phyloP scores from a whole-genome alignment of 2,888 invertebrate genomes.

The Drosophila subsilvestris region DNA sequence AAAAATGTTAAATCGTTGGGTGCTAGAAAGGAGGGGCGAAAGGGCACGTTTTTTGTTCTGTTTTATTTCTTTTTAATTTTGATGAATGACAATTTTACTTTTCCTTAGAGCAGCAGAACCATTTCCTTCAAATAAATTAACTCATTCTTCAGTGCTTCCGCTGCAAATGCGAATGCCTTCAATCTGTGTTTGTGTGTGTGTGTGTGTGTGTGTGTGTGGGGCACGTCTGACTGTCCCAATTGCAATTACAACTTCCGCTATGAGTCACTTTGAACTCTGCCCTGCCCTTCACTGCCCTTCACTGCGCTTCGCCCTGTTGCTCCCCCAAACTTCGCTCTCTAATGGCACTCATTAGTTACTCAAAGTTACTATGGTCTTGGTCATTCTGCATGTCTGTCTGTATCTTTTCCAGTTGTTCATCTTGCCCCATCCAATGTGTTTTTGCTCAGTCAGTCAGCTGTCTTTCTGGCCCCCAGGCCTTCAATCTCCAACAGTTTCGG shows the following conservation, averaged over 20 bases:
- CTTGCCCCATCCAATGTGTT: background rate
- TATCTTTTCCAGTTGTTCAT: no score
- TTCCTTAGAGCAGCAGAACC: no score
- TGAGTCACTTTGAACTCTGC: constrained; percentile 58
- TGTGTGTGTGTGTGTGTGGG: background rate
- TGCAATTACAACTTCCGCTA: constrained; percentile 72
- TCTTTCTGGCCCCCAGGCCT: background rate
- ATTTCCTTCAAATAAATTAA: background rate
- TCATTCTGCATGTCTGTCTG: background rate
- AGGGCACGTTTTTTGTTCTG: background rate
- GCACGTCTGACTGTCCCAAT: constrained; percentile 24
- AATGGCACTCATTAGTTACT: constrained; percentile 57
- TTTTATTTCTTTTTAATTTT: background rate
- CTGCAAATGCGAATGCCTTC: background rate
- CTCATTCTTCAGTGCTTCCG: constrained; percentile 7
- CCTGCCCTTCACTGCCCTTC: background rate
- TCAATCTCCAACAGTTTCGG: background rate
- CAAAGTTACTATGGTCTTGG: constrained; percentile 35
- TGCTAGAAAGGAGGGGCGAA: no score
- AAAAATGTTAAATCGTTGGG: constrained; percentile 22
- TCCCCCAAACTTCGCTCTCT: constrained; percentile 27
- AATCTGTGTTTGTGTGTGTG: background rate
- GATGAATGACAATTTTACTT: background rate
- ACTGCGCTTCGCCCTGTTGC: no score
- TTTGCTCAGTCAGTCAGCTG: background rate